These are phyloP conservation scores for Notarius lentiginosus DNA, from an alignment of 2,113 vertebrate species.

Conservation along the genomic window DNA sequence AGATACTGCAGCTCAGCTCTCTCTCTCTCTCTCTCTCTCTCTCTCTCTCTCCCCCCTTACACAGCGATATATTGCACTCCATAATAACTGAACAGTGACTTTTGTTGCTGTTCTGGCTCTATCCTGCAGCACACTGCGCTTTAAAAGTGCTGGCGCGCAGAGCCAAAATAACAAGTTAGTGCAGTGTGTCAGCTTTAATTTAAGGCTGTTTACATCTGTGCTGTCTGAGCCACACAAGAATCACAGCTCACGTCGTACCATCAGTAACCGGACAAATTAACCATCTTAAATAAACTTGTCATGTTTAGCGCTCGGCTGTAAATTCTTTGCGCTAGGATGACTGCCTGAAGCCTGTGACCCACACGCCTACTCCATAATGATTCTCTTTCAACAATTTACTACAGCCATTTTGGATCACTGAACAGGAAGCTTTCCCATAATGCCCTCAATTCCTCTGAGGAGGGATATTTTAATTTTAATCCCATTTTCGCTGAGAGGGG, in stretches of 20 bases:
- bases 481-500: background rate
- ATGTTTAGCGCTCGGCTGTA: background rate
- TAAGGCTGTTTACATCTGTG: conserved; percentile 13
- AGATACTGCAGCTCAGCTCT: background rate
- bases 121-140: background rate
- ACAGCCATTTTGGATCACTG: background rate
- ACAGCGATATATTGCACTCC: background rate
- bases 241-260: background rate
- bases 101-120: background rate
- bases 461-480: background rate
- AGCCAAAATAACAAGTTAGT: background rate
- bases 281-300: background rate
- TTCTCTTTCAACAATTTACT: background rate
- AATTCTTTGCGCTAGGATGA: conserved; percentile 5
- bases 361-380: background rate
- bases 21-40: no score
- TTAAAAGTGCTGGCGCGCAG: background rate
- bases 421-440: background rate
- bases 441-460: background rate
- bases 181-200: conserved; percentile 10
- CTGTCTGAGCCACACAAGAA: background rate
- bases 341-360: background rate
- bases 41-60: background rate
- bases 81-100: conserved; percentile 13
- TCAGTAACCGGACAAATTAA: background rate